These are phyloP conservation scores for Oceanodroma tethys DNA, from an alignment of 2,113 vertebrate genomes.

Conservation along the genomic window DNA sequence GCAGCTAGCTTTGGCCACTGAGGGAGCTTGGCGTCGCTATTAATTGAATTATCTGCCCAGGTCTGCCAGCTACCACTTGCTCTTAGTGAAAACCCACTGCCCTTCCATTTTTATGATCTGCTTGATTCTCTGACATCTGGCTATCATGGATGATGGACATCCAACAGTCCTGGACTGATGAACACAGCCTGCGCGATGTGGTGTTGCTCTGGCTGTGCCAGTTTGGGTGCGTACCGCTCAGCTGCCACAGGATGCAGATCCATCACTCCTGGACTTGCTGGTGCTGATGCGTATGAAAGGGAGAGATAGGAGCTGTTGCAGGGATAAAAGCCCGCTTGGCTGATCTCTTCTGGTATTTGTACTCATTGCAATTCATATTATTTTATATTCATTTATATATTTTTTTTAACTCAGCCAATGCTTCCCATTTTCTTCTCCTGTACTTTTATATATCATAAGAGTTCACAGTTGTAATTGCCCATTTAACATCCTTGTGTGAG, in stretches of 20 bases:
- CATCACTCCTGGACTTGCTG: not conserved
- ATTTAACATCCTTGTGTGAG: not conserved
- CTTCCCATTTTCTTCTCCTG: not conserved
- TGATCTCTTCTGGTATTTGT: not conserved
- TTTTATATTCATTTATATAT: not conserved
- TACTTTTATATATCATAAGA: not conserved
- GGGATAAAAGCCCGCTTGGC: not conserved
- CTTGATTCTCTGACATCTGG: not conserved
- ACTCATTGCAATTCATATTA: not conserved
- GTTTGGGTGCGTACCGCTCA: not conserved
- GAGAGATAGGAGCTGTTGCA: not conserved
- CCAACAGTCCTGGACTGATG: not conserved
- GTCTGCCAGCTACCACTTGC: not conserved
- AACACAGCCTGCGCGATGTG: rapidly evolving
- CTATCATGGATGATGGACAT: not conserved
- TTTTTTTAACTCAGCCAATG: not conserved
- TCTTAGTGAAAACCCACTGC: not conserved
- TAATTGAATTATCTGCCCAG: not conserved
- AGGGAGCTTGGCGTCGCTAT: rapidly evolving
- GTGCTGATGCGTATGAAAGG: not conserved
- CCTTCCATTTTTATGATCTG: not conserved
- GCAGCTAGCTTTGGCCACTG: not conserved
- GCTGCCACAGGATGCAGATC: not conserved
- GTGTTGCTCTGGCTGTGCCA: not conserved
- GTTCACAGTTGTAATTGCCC: not conserved